Conservation (phyloP, 2,888 invertebrate species). For the Rhorus exstirpatorius region DNA sequence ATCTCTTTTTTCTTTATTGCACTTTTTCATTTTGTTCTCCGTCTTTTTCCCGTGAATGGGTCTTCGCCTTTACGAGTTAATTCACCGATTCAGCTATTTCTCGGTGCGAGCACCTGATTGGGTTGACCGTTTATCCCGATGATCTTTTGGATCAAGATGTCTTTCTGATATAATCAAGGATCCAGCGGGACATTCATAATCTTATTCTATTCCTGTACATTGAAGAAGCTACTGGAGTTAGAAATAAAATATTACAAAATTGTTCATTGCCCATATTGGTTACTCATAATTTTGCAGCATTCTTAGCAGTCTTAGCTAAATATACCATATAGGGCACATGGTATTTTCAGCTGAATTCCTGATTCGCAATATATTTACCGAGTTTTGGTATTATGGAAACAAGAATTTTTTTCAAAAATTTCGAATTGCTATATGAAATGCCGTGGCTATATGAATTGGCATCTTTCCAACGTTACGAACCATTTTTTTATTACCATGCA, state of each 20-base stretch:
- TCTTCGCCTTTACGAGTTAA: conserved; percentile 37
- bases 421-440: no score
- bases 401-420: no score
- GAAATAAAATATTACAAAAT: no score
- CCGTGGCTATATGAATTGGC: no score
- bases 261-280: no score
- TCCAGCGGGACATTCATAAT: not conserved
- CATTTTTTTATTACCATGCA: not conserved
- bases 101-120: not conserved
- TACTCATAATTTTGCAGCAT: no score
- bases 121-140: not conserved
- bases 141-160: not conserved
- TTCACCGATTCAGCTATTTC: conserved; percentile 33
- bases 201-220: not conserved
- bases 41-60: not conserved
- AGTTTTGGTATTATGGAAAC: no score
- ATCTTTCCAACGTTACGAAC: not conserved
- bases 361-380: no score
- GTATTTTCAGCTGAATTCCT: no score
- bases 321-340: no score
- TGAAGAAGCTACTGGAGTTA: no score
- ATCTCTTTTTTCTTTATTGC: conserved; percentile 29
- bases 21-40: not conserved
- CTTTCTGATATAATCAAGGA: not conserved
- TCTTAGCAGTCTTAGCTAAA: no score